These are phyloP conservation scores for Callocephalon fimbriatum DNA, from an alignment of 2,113 vertebrate species.

Conservation along the genomic window DNA sequence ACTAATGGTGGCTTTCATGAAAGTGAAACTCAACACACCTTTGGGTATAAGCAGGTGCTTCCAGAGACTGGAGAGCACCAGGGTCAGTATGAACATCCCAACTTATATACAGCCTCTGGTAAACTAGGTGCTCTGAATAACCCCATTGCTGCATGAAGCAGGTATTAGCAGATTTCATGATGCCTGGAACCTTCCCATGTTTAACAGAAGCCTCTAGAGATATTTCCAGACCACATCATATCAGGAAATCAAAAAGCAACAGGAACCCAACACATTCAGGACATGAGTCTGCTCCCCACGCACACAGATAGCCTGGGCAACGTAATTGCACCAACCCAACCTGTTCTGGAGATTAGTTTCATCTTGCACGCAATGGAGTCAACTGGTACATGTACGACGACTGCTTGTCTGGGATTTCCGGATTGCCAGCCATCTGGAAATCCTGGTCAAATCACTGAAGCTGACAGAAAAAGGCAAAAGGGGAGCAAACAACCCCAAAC, in stretches of 20 bases:
- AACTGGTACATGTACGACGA: fast-evolving
- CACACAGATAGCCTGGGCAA: fast-evolving
- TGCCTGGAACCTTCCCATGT: not conserved
- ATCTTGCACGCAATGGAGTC: not conserved
- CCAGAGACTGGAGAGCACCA: not conserved
- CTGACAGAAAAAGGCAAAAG: not conserved
- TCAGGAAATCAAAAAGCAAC: not conserved
- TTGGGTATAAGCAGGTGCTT: not conserved
- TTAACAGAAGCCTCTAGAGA: not conserved
- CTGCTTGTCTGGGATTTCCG: not conserved
- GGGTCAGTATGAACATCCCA: not conserved
- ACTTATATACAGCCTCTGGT: not conserved
- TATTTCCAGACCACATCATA: not conserved
- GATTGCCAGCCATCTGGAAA: not conserved
- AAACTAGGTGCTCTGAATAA: not conserved
- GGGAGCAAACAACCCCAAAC: not conserved
- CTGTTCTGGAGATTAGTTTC: not conserved
- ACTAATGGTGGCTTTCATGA: not conserved
- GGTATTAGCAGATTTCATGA: not conserved
- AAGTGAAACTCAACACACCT: not conserved
- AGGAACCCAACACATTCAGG: not conserved
- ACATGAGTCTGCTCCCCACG: fast-evolving
- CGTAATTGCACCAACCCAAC: fast-evolving
- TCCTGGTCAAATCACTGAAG: not conserved
- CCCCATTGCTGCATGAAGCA: not conserved